phyloP scores from a whole-genome alignment of 2,113 vertebrate genomes.

The Neoarius graeffei region DNA sequence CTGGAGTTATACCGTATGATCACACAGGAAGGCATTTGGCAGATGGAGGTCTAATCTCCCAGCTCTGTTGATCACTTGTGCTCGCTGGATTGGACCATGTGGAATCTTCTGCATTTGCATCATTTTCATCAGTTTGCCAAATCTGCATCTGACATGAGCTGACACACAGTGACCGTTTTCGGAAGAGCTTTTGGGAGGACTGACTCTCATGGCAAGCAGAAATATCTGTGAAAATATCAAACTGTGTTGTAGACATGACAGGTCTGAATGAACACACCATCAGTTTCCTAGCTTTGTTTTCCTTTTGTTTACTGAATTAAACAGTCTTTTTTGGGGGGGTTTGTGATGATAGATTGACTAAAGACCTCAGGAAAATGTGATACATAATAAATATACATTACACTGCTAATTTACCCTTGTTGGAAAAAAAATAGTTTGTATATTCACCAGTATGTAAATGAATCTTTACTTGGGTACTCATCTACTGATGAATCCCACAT shows the following conservation, averaged over 20 bases:
- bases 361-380: neutral
- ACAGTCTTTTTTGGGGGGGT: neutral
- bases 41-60: neutral
- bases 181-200: slow-evolving; percentile 1
- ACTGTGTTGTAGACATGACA: neutral
- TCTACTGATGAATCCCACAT: neutral
- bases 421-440: neutral
- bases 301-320: neutral
- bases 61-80: slow-evolving; percentile 5
- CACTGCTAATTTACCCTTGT: neutral
- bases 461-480: neutral
- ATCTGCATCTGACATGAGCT: slow-evolving; percentile 18
- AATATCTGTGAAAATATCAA: neutral
- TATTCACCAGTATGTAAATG: neutral
- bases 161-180: slow-evolving; percentile 1
- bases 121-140: slow-evolving; percentile 62
- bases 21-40: neutral
- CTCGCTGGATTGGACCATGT: slow-evolving; percentile 53
- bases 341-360: neutral
- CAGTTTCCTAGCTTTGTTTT: neutral
- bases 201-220: slow-evolving; percentile 9
- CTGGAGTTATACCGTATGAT: neutral
- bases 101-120: slow-evolving; percentile 42
- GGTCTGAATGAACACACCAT: neutral
- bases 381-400: neutral